phyloP scores from a whole-genome alignment of 2,113 vertebrate species.

The Coturnix japonica region DNA sequence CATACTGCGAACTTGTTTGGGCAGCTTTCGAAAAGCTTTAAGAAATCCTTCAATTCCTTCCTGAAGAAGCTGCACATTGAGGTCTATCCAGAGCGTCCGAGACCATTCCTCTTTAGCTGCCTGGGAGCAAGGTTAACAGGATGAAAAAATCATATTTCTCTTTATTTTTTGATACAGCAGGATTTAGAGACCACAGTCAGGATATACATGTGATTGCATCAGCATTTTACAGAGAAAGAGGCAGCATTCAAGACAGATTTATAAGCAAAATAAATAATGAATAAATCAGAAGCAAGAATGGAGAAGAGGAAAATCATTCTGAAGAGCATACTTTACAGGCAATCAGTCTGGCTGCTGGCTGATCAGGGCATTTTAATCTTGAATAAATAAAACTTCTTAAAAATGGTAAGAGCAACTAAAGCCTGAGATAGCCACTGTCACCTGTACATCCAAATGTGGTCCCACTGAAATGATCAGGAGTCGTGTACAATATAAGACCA shows the following conservation, averaged over 20 bases:
- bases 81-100: constrained; percentile 90
- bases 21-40: constrained; percentile 83
- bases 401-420: not conserved
- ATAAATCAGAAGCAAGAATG: not conserved
- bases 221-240: not conserved
- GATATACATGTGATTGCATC: not conserved
- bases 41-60: constrained; percentile 88
- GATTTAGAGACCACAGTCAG: not conserved
- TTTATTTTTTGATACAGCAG: not conserved
- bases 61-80: constrained; percentile 89
- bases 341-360: not conserved
- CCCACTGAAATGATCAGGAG: not conserved
- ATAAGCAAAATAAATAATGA: not conserved
- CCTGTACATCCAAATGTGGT: not conserved
- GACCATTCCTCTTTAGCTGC: constrained; percentile 91
- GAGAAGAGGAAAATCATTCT: not conserved
- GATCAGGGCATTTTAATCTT: not conserved
- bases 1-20: constrained; percentile 81
- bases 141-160: not conserved
- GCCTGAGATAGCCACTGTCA: not conserved
- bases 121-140: constrained; percentile 64
- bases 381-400: not conserved
- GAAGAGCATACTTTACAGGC: not conserved
- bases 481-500: not conserved
- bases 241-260: not conserved